Base-by-base conservation (phyloP, 1,140 invertebrate species). In the Caerostris extrusa region DNA sequence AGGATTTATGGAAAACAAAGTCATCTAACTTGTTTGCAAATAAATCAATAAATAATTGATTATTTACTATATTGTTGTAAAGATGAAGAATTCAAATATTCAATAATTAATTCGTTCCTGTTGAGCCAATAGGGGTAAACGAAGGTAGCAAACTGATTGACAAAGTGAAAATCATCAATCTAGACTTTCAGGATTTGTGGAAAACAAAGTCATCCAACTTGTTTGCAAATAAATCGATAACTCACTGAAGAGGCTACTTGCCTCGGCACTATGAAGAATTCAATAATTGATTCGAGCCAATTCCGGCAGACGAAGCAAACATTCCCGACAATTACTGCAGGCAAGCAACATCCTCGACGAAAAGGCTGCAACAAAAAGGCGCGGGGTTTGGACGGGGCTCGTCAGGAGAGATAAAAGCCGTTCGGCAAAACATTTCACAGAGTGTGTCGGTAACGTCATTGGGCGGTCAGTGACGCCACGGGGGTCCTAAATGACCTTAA, bases 371-470 rank as follows among this genome's bases (percentile, higher is more conserved):
- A 77, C 50, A 77, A 77, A 77, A 50, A 12, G 8, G 12, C 34
- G 7, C 3, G n/a, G n/a, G 61, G 61, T 67, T 67, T 67, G 61
- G 61, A 67, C n/a, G 61, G 61, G 61, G 14, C 61, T 67, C 61
- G 61, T 67, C 61, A 34, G 34, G 67, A 71, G 1, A 71, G 67
- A 71, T 71, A 71, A 71, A 71, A 34, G 67, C 67, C 5, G 8
- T 3, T 19, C 71, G 71, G 71, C 34, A 53, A 77, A 77, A 77
- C 71, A 77, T 77, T 14, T 77, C 71, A 34, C 71, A 77, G 34
- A 71, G n/a, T 71, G 71, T 77, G 71, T 77, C 71, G 71, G 71
- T 77, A 77, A 34, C 71, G 71, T 77, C 71, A 77, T 77, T 77
- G 71, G 71, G 71, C 71, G 71, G 53, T 53, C 50, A 77, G 71